A percentile compares a stretch with the other conserved stretches of the same genome.
phyloP scores from a whole-genome alignment of 2,888 invertebrate genomes.

The Caenorhabditis uteleia region DNA sequence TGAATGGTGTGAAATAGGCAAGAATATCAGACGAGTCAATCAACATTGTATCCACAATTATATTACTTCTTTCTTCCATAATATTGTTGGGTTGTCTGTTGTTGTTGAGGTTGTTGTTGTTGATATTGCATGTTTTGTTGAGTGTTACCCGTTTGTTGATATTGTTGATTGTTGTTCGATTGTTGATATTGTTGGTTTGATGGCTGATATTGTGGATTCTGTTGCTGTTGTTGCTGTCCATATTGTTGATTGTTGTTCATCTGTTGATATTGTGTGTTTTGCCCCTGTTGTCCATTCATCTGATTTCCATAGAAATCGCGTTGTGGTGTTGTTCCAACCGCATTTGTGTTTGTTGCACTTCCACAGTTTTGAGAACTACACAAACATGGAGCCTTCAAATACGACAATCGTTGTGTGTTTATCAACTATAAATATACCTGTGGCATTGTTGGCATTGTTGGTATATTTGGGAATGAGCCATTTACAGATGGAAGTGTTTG shows the following conservation, averaged over 20 bases:
- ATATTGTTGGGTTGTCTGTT: constrained; percentile 30
- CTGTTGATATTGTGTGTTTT: constrained; percentile 10
- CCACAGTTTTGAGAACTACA: constrained; percentile 47
- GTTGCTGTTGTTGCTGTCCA: constrained; percentile 6
- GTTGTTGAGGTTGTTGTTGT: constrained; percentile 4
- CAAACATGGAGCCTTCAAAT: constrained; percentile 49
- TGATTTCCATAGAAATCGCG: constrained; percentile 31
- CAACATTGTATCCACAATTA: background rate
- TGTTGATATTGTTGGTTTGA: background rate
- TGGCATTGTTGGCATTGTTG: constrained; percentile 48
- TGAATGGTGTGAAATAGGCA: too few relatives aligned
- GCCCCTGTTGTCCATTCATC: constrained; percentile 13
- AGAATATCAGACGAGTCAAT: constrained; percentile 18
- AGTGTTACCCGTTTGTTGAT: constrained; percentile 9
- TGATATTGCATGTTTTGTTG: constrained; percentile 7
- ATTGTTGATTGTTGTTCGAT: constrained; percentile 6
- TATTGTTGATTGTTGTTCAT: constrained; percentile 13
- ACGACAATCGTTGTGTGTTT: too few relatives aligned
- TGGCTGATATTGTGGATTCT: constrained; percentile 23
- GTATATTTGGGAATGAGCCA: constrained; percentile 43
- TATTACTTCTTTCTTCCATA: constrained; percentile 31
- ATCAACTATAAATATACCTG: constrained; percentile 21
- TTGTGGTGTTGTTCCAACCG: constrained; percentile 28
- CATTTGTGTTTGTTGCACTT: constrained; percentile 29
- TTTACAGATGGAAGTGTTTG: constrained; percentile 34